phyloP scores from a whole-genome alignment of 2,113 vertebrate genomes.

The Myxocyprinus asiaticus region DNA sequence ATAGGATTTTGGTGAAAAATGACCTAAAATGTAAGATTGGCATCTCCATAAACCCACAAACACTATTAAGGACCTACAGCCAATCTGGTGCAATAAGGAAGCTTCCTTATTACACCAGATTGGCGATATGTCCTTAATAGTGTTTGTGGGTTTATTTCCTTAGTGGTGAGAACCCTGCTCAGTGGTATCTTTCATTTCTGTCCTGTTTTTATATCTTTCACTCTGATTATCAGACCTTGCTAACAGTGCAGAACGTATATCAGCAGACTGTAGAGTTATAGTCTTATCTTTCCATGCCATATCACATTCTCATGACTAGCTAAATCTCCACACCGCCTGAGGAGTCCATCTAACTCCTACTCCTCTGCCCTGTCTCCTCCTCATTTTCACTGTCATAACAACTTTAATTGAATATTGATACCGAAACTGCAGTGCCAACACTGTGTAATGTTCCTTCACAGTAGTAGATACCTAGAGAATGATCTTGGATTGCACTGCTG shows the following conservation, averaged over 20 bases:
- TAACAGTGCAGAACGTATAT: constrained; percentile 41
- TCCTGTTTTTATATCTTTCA: constrained; percentile 36
- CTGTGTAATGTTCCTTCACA: neutral
- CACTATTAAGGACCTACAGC: no score
- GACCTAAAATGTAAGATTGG: no score
- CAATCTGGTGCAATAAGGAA: no score
- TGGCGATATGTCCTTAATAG: neutral
- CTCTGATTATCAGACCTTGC: constrained; percentile 37
- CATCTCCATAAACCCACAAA: no score
- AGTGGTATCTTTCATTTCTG: neutral
- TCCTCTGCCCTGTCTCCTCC: constrained; percentile 2
- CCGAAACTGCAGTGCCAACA: neutral
- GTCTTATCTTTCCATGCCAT: constrained; percentile 35
- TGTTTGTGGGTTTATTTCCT: neutral
- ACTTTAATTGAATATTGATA: constrained; percentile 28
- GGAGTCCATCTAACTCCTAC: constrained; percentile 28
- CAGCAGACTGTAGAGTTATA: constrained; percentile 27
- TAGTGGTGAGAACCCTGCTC: neutral
- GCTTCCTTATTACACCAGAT: neutral
- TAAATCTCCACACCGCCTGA: constrained; percentile 14
- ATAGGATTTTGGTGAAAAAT: no score
- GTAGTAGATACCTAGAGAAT: neutral
- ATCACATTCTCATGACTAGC: constrained; percentile 35
- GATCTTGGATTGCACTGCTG: neutral
- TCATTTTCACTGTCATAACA: constrained; percentile 11